Evolutionary conservation across 2,888 invertebrate genomes (phyloP).

Genomic region (Apamea epomidion): DNA sequence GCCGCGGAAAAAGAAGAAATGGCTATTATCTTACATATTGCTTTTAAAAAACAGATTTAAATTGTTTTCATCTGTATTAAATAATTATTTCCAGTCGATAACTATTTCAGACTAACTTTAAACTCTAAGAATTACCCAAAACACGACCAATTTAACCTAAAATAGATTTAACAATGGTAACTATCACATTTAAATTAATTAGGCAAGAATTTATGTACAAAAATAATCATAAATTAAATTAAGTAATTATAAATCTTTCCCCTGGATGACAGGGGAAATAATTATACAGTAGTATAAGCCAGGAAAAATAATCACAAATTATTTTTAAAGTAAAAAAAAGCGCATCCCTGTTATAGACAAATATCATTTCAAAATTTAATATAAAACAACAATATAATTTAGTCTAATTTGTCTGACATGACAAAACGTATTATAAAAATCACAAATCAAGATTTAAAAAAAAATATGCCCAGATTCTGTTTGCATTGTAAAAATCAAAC

Average conservation of each 20-base stretch:
- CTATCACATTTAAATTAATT: constrained; percentile 54
- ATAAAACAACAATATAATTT: constrained; percentile 3
- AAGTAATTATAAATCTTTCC: not conserved
- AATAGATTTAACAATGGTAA: constrained; percentile 50
- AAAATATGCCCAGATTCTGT: not conserved
- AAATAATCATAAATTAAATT: constrained; percentile 38
- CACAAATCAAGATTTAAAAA: not conserved
- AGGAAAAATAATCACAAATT: constrained; percentile 31
- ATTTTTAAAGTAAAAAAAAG: constrained; percentile 32
- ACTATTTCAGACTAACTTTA: constrained; percentile 52
- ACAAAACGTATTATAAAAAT: constrained; percentile 24
- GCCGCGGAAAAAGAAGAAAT: constrained; percentile 25
- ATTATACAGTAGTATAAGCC: not conserved
- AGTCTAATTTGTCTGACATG: constrained; percentile 47
- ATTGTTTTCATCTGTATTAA: not conserved
- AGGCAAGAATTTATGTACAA: constrained; percentile 59
- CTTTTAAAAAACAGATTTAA: not conserved
- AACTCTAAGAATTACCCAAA: constrained; percentile 49
- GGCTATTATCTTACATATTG: not conserved
- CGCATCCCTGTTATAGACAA: not conserved
- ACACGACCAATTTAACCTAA: constrained; percentile 48
- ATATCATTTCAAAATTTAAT: not conserved
- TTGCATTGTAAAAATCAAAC: not conserved
- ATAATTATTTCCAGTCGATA: constrained; percentile 24
- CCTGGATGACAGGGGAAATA: not conserved